Conservation (phyloP, 2,888 invertebrate genomes). For the Heteromurus nitidus region DNA sequence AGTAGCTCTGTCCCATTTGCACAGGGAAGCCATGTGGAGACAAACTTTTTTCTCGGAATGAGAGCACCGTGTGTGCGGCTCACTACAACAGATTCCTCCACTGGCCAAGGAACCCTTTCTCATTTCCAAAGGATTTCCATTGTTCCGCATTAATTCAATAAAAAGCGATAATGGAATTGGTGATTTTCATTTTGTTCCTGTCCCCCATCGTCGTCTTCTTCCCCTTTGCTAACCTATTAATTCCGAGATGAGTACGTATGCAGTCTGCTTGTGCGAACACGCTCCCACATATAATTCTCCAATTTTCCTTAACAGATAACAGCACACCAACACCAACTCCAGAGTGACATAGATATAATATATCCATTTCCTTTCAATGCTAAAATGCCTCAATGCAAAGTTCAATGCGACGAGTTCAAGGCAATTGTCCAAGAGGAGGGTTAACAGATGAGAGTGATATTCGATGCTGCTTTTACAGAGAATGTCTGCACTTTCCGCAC, state of each 20-base stretch:
- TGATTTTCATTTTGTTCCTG: conserved; percentile 39
- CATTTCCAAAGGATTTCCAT: conserved; percentile 45
- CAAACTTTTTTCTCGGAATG: no score
- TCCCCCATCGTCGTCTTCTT: background rate
- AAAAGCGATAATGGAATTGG: conserved; percentile 65
- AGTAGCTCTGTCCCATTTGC: no score
- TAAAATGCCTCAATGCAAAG: background rate
- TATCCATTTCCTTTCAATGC: background rate
- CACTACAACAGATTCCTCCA: conserved; percentile 9
- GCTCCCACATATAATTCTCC: background rate
- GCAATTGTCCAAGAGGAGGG: background rate
- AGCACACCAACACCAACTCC: background rate
- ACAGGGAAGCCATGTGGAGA: no score
- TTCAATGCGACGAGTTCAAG: conserved; percentile 6
- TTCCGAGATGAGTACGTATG: background rate
- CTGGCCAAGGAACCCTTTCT: conserved; percentile 11
- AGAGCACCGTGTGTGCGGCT: no score
- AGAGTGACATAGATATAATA: background rate
- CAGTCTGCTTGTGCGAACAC: background rate
- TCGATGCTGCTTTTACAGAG: no score
- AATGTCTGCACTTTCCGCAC: conserved; percentile 2
- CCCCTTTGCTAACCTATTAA: conserved; percentile 1
- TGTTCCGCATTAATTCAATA: conserved; percentile 64
- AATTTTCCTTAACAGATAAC: no score
- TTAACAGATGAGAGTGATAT: no score